Percentiles rank a stretch among this genome's conserved stretches.
These are phyloP conservation scores for Saxidomus purpurata DNA, from an alignment of 1,140 invertebrate species.

Conservation along the genomic window DNA sequence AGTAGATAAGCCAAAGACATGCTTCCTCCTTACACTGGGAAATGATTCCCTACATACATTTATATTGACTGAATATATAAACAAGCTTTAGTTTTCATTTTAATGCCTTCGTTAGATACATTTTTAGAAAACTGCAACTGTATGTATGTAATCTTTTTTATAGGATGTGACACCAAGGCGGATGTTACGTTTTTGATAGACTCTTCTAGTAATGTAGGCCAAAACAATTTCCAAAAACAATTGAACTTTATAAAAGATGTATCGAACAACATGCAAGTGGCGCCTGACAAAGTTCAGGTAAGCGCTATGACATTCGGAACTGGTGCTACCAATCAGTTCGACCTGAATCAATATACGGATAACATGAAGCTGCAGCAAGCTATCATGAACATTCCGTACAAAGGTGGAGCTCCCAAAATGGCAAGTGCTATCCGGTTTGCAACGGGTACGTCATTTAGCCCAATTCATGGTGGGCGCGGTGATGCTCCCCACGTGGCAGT, in stretches of 20 bases:
- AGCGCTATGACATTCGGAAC: slow-evolving; percentile 78
- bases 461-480: slow-evolving; percentile 74
- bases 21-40: too few relatives aligned
- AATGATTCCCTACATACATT: too few relatives aligned
- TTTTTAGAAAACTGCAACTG: too few relatives aligned
- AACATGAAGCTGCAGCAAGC: slow-evolving; percentile 71
- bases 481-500: slow-evolving; percentile 76
- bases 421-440: slow-evolving; percentile 76
- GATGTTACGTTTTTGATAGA: slow-evolving; percentile 84
- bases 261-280: slow-evolving; percentile 76
- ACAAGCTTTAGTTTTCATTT: too few relatives aligned
- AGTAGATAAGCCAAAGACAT: too few relatives aligned
- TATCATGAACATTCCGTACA: slow-evolving; percentile 70
- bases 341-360: slow-evolving; percentile 75
- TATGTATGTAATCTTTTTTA: too few relatives aligned
- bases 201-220: slow-evolving; percentile 81
- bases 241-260: slow-evolving; percentile 79
- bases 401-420: slow-evolving; percentile 73
- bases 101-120: too few relatives aligned
- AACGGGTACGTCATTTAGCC: slow-evolving; percentile 76
- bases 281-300: slow-evolving; percentile 73
- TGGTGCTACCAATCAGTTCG: slow-evolving; percentile 76
- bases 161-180: slow-evolving; percentile 78
- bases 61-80: too few relatives aligned
- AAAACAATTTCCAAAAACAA: slow-evolving; percentile 80